Percentiles rank a stretch among this genome's conserved stretches.
phyloP scores from a whole-genome alignment of 2,797 vertebrate species.

The Malacoctenus gilli region DNA sequence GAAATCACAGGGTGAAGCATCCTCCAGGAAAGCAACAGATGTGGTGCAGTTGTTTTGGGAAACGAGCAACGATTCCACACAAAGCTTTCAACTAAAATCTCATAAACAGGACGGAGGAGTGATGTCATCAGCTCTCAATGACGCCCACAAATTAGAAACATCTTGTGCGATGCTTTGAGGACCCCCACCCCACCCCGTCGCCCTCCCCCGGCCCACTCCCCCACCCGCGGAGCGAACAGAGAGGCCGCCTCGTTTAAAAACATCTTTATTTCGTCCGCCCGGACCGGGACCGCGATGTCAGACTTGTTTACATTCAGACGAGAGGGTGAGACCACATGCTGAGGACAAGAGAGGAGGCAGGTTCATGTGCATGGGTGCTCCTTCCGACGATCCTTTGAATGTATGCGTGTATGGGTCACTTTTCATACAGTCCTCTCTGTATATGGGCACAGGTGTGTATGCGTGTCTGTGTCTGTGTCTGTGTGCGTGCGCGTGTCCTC shows the following conservation, averaged over 20 bases:
- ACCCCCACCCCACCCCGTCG: no score
- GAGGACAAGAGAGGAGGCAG: constrained; percentile 69
- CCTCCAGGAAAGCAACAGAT: no score
- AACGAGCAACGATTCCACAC: no score
- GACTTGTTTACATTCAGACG: constrained; percentile 74
- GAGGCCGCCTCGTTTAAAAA: constrained; percentile 65
- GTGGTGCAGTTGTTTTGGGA: no score
- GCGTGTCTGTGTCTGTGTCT: constrained; percentile 18
- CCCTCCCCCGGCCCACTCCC: no score
- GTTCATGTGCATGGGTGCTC: constrained; percentile 61
- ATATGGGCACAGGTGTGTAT: constrained; percentile 22
- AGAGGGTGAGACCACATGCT: constrained; percentile 74
- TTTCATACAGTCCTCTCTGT: constrained; percentile 63
- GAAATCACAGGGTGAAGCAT: no score
- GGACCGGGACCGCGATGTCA: constrained; percentile 57
- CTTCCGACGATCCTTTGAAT: constrained; percentile 46
- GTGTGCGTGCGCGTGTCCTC: neutral
- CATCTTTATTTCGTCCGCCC: constrained; percentile 65
- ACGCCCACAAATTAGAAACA: no score
- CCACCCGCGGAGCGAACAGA: neutral
- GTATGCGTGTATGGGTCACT: constrained; percentile 21
- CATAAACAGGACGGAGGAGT: no score
- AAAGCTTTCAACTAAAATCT: no score
- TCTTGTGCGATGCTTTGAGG: no score
- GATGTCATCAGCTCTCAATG: no score